Conservation (phyloP, 2,888 invertebrate species). For the Antheraea assamensis region DNA sequence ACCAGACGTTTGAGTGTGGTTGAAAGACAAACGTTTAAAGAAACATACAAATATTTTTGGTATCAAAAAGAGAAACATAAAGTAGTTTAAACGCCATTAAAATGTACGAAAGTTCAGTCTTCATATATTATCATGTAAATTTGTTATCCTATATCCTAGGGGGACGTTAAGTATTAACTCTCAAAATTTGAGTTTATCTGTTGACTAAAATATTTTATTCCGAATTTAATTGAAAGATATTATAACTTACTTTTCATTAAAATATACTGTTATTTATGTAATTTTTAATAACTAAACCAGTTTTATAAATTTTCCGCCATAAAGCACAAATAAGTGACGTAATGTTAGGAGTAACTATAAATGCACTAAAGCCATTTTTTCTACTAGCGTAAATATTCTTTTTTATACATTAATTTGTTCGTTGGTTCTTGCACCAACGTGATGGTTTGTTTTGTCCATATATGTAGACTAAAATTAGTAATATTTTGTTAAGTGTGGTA, state of each 20-base stretch:
- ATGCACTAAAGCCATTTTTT: background rate
- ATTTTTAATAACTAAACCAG: background rate
- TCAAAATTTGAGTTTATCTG: background rate
- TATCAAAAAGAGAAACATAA: background rate
- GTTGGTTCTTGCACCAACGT: background rate
- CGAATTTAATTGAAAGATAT: background rate
- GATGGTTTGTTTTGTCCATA: background rate
- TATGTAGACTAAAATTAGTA: background rate
- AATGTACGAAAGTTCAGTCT: background rate
- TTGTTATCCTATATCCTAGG: background rate
- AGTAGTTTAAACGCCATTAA: background rate
- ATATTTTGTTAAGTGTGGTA: too few species aligned
- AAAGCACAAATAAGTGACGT: background rate
- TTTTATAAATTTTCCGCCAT: background rate
- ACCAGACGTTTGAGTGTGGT: background rate
- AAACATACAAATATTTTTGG: background rate
- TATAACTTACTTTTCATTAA: background rate
- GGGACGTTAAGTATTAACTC: background rate
- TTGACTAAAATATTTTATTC: background rate
- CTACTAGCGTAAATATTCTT: background rate
- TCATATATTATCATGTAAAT: background rate
- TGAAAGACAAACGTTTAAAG: background rate
- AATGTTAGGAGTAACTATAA: background rate
- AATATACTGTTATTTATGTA: too few species aligned
- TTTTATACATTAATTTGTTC: background rate